A percentile compares a stretch with the other conserved stretches of the same genome.
phyloP scores from a whole-genome alignment of 2,888 invertebrate species.

The Lasioglossum zephyrum region DNA sequence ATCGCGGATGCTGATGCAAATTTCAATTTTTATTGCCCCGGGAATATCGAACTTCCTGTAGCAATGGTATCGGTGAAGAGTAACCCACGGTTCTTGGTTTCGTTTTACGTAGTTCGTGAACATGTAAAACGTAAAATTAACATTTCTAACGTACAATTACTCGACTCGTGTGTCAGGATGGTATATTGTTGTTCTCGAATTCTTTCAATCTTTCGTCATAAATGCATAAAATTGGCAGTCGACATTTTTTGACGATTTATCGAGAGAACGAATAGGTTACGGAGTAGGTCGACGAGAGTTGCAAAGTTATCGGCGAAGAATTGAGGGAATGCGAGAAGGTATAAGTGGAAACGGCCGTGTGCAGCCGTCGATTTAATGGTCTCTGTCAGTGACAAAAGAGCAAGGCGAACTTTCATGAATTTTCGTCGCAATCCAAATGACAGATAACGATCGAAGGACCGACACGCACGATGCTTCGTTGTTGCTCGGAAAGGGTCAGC shows the following conservation, averaged over 20 bases:
- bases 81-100: neutral
- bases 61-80: neutral
- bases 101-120: neutral
- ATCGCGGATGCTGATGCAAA: neutral
- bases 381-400: conserved; percentile 57
- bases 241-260: neutral
- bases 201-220: neutral
- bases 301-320: neutral
- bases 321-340: neutral
- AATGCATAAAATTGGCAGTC: too few relatives aligned
- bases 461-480: conserved; percentile 62
- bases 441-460: conserved; percentile 68
- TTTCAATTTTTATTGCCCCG: neutral
- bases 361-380: conserved; percentile 63
- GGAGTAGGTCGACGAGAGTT: neutral
- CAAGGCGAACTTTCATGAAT: conserved; percentile 61
- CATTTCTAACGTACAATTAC: neutral
- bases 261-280: neutral
- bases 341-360: neutral
- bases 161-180: neutral
- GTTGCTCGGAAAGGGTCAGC: conserved; percentile 63
- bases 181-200: neutral
- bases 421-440: conserved; percentile 72
- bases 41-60: neutral
- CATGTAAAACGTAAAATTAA: neutral